These are phyloP conservation scores for Fragum fragum DNA, from an alignment of 2,888 invertebrate genomes.

Conservation along the genomic window DNA sequence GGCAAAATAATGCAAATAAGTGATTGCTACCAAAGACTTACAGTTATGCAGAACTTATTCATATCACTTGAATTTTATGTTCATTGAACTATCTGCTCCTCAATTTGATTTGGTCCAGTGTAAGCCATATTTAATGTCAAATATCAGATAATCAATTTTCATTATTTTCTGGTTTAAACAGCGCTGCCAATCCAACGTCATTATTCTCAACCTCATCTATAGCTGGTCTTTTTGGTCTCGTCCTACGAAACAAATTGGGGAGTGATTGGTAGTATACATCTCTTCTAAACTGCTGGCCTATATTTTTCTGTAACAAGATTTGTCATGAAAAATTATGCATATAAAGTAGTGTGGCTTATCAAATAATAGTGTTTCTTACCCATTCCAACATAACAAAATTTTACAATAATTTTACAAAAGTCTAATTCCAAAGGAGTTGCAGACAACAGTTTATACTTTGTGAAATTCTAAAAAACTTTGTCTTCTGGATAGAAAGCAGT, in stretches of 20 bases:
- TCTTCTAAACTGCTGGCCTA: conserved; percentile 95
- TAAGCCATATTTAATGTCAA: neutral
- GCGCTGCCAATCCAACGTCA: conserved; percentile 80
- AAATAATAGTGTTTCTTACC: neutral
- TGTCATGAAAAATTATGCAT: too few species aligned
- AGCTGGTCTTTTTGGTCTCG: conserved; percentile 46
- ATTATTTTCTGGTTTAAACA: conserved; percentile 76
- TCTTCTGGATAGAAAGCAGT: too few species aligned
- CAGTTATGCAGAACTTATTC: neutral
- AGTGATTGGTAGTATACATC: conserved; percentile 95
- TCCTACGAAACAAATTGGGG: conserved; percentile 88
- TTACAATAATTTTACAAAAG: neutral
- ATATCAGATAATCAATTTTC: too few species aligned
- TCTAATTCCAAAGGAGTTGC: too few species aligned
- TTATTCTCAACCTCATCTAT: conserved; percentile 69
- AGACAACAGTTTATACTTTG: too few species aligned
- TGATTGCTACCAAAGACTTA: too few species aligned
- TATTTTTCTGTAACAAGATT: conserved; percentile 89
- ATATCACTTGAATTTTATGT: neutral
- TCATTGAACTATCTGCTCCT: neutral
- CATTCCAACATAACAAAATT: too few species aligned
- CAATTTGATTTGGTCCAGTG: neutral
- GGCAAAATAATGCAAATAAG: too few species aligned
- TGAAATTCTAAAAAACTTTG: too few species aligned
- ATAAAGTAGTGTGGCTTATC: neutral